Percentiles rank a stretch among this genome's conserved stretches.
Conservation (phyloP, 1,140 invertebrate species). For the Drosophila sp. region DNA sequence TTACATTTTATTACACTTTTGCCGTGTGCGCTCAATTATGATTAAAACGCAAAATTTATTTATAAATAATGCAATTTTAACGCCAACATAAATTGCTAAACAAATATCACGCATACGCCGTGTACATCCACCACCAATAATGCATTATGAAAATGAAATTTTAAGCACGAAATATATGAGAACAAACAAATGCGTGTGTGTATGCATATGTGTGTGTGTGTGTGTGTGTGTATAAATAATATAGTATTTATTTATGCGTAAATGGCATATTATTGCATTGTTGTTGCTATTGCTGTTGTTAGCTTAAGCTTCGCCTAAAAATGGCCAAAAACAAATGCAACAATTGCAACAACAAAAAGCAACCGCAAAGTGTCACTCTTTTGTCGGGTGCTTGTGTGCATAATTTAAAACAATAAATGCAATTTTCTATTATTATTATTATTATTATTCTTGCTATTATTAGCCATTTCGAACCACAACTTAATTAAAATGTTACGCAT, state of each 20-base stretch:
- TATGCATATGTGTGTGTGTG: background rate
- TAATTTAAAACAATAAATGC: constrained; percentile 63
- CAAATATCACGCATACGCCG: constrained; percentile 51
- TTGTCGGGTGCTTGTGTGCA: constrained; percentile 35
- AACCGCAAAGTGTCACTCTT: constrained; percentile 45
- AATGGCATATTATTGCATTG: background rate
- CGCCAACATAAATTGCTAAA: constrained; percentile 39
- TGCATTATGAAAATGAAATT: constrained; percentile 34
- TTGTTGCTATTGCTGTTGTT: constrained; percentile 19
- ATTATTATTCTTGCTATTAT: constrained; percentile 17
- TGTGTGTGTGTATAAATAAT: background rate
- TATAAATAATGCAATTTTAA: constrained; percentile 52
- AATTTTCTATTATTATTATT: constrained; percentile 52
- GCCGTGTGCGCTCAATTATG: constrained; percentile 51
- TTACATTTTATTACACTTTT: constrained; percentile 60
- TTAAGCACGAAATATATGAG: constrained; percentile 21
- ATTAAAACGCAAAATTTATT: constrained; percentile 40
- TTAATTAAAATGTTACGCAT: constrained; percentile 72
- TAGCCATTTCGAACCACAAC: constrained; percentile 51
- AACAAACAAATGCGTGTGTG: background rate
- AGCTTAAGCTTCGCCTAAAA: background rate
- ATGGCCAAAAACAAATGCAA: constrained; percentile 7
- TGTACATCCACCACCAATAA: constrained; percentile 17
- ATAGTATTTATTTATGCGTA: constrained; percentile 12
- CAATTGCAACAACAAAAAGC: constrained; percentile 1